These are phyloP conservation scores for Cataglyphis rosenhaueri DNA, from an alignment of 2,888 invertebrate species.

Conservation along the genomic window DNA sequence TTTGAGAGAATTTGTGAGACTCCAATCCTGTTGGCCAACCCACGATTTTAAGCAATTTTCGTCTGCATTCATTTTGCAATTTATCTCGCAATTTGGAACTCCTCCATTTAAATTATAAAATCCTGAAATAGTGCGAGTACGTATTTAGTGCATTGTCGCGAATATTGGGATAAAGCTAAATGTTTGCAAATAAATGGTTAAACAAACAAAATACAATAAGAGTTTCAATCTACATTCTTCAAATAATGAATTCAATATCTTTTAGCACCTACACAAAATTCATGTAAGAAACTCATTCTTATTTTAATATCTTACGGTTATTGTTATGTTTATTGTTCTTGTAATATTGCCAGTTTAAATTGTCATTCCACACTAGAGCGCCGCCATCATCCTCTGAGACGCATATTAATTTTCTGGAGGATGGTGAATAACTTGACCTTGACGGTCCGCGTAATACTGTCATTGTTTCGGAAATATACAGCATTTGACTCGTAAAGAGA, in stretches of 20 bases:
- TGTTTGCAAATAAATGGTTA: neutral
- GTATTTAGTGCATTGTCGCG: neutral
- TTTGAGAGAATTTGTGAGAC: constrained; percentile 50
- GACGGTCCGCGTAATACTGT: constrained; percentile 32
- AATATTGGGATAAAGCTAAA: neutral
- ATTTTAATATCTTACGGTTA: neutral
- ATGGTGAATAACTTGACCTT: neutral
- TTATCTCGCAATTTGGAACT: neutral
- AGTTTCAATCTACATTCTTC: neutral
- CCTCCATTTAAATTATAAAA: neutral
- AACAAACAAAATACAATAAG: neutral
- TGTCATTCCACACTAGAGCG: constrained; percentile 72
- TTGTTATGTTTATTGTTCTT: neutral
- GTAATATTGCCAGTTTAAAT: constrained; percentile 32
- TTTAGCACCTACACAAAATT: neutral
- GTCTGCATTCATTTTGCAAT: constrained; percentile 50
- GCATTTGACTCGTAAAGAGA: constrained; percentile 26
- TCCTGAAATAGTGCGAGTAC: neutral
- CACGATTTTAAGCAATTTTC: constrained; percentile 47
- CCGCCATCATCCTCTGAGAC: constrained; percentile 67
- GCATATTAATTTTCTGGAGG: constrained; percentile 50
- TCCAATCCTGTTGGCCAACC: constrained; percentile 65
- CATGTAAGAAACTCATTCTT: no score
- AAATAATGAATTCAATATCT: neutral
- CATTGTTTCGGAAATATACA: constrained; percentile 29